These are phyloP conservation scores for Liolophura sinensis DNA, from an alignment of 1,140 invertebrate species.

Conservation along the genomic window DNA sequence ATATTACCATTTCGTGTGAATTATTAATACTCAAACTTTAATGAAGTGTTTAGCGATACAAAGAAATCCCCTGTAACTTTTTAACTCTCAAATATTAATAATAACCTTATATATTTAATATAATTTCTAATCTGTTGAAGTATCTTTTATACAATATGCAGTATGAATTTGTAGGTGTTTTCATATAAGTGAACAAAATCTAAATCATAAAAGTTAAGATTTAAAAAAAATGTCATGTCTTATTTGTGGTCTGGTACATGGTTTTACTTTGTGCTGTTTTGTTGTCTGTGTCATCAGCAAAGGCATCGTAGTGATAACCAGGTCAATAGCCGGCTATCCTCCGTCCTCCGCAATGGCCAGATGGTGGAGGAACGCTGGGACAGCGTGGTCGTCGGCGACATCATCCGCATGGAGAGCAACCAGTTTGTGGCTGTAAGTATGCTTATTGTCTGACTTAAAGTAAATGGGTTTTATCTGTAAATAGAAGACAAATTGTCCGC, in stretches of 20 bases:
- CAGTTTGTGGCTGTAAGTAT: slow-evolving; percentile 56
- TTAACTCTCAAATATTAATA: no score
- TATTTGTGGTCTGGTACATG: not conserved
- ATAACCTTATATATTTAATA: no score
- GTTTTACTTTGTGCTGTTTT: not conserved
- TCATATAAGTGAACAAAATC: not conserved
- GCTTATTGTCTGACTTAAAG: not conserved
- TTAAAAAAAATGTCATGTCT: not conserved
- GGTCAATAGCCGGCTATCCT: slow-evolving; percentile 54
- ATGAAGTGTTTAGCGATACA: no score
- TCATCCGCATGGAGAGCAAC: slow-evolving; percentile 77
- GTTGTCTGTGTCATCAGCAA: slow-evolving; percentile 38
- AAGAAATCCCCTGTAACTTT: no score
- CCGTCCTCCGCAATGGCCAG: slow-evolving; percentile 68
- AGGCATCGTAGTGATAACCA: slow-evolving; percentile 54
- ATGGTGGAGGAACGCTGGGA: slow-evolving; percentile 91
- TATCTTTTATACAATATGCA: no score
- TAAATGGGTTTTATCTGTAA: no score
- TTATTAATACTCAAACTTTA: no score
- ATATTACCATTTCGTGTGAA: no score
- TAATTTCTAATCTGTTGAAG: no score
- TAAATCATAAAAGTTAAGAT: not conserved
- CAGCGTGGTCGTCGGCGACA: slow-evolving; percentile 84
- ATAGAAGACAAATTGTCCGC: no score
- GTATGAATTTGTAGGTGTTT: not conserved